A percentile compares a stretch with the other conserved stretches of the same genome.
phyloP scores from a whole-genome alignment of 2,888 invertebrate genomes.

The Caenorhabditis angaria region DNA sequence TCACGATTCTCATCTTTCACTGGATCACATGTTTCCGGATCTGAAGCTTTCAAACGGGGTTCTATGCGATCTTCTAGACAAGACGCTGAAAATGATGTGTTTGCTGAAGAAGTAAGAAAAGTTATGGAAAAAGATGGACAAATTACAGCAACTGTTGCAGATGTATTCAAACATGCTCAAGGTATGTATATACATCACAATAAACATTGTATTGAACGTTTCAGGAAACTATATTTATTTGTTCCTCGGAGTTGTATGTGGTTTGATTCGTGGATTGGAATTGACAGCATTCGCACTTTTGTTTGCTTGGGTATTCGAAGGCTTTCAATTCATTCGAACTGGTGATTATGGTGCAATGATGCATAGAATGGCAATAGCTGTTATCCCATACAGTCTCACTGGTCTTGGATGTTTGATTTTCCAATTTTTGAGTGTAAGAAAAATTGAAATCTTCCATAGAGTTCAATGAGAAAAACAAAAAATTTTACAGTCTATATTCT shows the following conservation, averaged over 20 bases:
- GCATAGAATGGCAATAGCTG: constrained; percentile 18
- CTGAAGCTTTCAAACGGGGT: constrained; percentile 10
- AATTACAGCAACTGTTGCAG: constrained; percentile 28
- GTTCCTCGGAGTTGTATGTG: constrained; percentile 41
- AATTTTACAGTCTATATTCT: constrained; percentile 35
- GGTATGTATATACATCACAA: background rate
- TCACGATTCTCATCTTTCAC: constrained; percentile 14
- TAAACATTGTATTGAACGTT: constrained; percentile 13
- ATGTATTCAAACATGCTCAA: constrained; percentile 41
- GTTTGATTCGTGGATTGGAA: constrained; percentile 73
- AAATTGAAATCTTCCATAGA: background rate
- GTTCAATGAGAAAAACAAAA: no score
- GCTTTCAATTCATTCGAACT: constrained; percentile 20
- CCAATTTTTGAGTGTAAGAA: constrained; percentile 43
- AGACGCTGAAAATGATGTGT: constrained; percentile 44
- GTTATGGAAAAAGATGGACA: constrained; percentile 43
- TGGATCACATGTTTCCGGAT: constrained; percentile 29
- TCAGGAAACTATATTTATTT: constrained; percentile 46
- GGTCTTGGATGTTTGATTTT: constrained; percentile 38
- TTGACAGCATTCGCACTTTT: constrained; percentile 74
- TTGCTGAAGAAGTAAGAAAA: constrained; percentile 41
- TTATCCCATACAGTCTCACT: constrained; percentile 17
- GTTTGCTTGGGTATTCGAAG: constrained; percentile 43
- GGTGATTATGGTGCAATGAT: constrained; percentile 10
- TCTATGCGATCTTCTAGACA: constrained; percentile 21